Percentiles rank a stretch among this genome's conserved stretches.
These are phyloP conservation scores for Epistrophe eligans DNA, from an alignment of 2,888 invertebrate species.

Conservation along the genomic window DNA sequence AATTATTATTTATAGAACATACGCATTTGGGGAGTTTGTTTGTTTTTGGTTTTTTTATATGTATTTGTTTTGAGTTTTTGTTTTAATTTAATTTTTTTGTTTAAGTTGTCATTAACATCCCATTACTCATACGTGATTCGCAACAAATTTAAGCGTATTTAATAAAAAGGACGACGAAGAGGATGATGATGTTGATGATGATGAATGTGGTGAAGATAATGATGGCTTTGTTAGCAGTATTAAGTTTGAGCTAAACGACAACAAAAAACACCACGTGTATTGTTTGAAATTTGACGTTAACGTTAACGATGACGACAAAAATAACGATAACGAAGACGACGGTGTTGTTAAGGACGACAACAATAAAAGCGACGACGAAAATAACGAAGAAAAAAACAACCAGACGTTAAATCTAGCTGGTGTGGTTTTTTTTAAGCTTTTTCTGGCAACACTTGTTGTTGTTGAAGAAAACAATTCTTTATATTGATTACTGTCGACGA, in stretches of 20 bases:
- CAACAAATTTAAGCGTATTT: constrained; percentile 26
- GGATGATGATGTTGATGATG: background rate
- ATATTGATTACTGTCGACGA: background rate
- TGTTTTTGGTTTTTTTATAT: constrained; percentile 34
- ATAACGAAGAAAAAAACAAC: constrained; percentile 15
- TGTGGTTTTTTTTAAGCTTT: constrained; percentile 12
- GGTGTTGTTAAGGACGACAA: constrained; percentile 6
- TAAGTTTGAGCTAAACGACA: constrained; percentile 51
- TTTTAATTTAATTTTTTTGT: constrained; percentile 24
- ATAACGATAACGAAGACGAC: background rate
- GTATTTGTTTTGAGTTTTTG: constrained; percentile 3
- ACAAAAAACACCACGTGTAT: constrained; percentile 48
- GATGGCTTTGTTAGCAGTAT: constrained; percentile 38
- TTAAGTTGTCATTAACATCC: constrained; percentile 29
- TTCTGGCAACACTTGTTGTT: constrained; percentile 42
- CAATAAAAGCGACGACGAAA: constrained; percentile 19
- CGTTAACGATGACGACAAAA: constrained; percentile 37
- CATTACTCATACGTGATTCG: constrained; percentile 41
- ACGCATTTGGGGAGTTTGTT: constrained; percentile 31
- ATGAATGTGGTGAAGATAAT: constrained; percentile 4
- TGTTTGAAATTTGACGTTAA: constrained; percentile 41
- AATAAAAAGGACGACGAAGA: constrained; percentile 37
- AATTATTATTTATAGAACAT: constrained; percentile 36
- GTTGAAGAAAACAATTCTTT: background rate
- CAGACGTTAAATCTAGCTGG: constrained; percentile 42